These are phyloP conservation scores for Heliothis peltigera DNA, from an alignment of 2,888 invertebrate genomes.

Conservation along the genomic window DNA sequence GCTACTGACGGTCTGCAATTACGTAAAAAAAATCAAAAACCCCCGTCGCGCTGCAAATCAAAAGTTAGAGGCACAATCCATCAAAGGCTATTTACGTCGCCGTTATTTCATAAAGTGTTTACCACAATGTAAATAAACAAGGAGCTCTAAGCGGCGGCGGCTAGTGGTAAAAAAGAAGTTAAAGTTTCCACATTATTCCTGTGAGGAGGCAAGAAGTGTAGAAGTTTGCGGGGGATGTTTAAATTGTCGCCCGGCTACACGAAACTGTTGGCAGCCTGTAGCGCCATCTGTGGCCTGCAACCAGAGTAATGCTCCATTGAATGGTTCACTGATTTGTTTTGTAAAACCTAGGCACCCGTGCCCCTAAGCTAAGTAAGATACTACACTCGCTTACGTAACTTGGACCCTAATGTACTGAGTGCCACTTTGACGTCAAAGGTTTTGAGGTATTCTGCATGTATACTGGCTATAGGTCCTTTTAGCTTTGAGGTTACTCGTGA, in stretches of 20 bases:
- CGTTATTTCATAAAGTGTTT: slow-evolving; percentile 46
- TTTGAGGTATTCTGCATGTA: not conserved
- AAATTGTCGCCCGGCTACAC: slow-evolving; percentile 76
- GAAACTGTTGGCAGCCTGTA: slow-evolving; percentile 66
- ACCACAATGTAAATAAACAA: slow-evolving; percentile 70
- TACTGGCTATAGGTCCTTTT: not conserved
- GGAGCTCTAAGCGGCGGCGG: slow-evolving; percentile 68
- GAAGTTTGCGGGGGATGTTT: slow-evolving; percentile 74
- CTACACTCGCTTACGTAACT: slow-evolving; percentile 23
- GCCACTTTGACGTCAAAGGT: slow-evolving; percentile 33
- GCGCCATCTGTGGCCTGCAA: slow-evolving; percentile 74
- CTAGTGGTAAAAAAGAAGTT: slow-evolving; percentile 73
- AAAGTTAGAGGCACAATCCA: slow-evolving; percentile 23
- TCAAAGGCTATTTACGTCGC: slow-evolving; percentile 33
- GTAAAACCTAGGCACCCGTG: slow-evolving; percentile 42
- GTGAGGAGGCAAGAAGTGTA: slow-evolving; percentile 74
- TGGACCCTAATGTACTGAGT: slow-evolving; percentile 11
- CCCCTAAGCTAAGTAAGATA: slow-evolving; percentile 49
- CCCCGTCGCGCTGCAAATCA: slow-evolving; percentile 10
- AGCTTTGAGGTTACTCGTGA: not conserved
- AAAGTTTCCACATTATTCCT: slow-evolving; percentile 82
- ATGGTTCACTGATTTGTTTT: slow-evolving; percentile 61
- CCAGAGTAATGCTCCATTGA: slow-evolving; percentile 69
- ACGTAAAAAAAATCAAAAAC: not conserved
- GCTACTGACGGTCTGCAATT: not conserved